Evolutionary conservation across 2,888 invertebrate genomes (phyloP).

Genomic region (Asteroscopus sphinx): DNA sequence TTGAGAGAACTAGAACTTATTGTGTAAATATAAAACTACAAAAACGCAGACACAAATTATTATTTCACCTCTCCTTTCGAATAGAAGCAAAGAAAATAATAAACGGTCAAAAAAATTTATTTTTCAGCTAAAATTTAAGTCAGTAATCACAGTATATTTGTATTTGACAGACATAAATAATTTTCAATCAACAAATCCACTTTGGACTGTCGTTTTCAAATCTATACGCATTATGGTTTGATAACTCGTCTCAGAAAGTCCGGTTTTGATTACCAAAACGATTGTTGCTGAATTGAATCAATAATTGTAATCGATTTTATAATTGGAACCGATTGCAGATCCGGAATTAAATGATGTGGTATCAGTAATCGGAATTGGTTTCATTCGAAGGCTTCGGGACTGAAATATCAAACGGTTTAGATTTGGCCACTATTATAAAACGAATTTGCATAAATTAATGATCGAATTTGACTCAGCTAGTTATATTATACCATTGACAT

Average conservation of each 20-base stretch:
- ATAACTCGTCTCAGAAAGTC: conserved; percentile 14
- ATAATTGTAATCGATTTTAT: conserved; percentile 42
- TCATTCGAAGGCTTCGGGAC: conserved; percentile 25
- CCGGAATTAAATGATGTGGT: conserved; percentile 26
- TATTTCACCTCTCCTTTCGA: no score
- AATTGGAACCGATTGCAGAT: conserved; percentile 42
- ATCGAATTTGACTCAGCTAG: no score
- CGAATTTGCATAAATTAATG: conserved; percentile 30
- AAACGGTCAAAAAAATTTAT: conserved; percentile 7
- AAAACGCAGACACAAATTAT: no score
- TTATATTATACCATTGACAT: no score
- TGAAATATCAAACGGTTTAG: conserved; percentile 18
- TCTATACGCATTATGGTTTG: conserved; percentile 16
- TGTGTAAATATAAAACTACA: no score
- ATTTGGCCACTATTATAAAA: conserved; percentile 12
- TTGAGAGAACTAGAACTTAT: no score
- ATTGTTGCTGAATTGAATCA: conserved; percentile 23
- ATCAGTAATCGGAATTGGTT: conserved; percentile 41
- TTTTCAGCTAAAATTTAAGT: not conserved
- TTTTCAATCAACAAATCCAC: conserved; percentile 11
- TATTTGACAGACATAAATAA: conserved; percentile 6
- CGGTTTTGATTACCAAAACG: conserved; percentile 16
- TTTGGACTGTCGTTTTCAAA: conserved; percentile 14
- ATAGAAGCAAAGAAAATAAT: not conserved
- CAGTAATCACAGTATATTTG: not conserved